These are phyloP conservation scores for Dendrolimus punctatus DNA, from an alignment of 1,140 invertebrate genomes.

Conservation along the genomic window DNA sequence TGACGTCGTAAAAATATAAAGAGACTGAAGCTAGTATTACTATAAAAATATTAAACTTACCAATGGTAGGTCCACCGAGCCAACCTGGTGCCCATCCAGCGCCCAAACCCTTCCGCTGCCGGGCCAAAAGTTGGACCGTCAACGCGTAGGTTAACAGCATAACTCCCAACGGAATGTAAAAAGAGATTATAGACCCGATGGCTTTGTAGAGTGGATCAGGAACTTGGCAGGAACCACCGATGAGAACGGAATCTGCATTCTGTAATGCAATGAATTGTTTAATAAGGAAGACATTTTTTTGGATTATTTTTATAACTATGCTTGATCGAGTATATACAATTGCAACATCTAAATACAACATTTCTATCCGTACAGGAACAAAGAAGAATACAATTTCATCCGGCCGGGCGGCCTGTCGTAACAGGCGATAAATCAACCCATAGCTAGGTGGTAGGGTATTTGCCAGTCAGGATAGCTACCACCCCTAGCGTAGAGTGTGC, in stretches of 20 bases:
- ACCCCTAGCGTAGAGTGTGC: no score
- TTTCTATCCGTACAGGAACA: no score
- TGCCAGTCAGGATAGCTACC: no score
- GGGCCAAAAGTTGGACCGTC: conserved; percentile 87
- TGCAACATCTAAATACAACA: no score
- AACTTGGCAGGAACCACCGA: conserved; percentile 87
- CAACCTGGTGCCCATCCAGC: conserved; percentile 74
- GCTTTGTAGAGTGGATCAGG: conserved; percentile 92
- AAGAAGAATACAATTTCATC: no score
- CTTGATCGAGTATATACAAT: no score
- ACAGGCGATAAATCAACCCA: no score
- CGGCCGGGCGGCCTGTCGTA: no score
- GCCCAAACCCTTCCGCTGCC: conserved; percentile 83
- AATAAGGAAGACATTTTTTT: no score
- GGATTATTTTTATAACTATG: no score
- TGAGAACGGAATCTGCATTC: conserved; percentile 85
- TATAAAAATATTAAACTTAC: conserved; percentile 48
- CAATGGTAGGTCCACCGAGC: conserved; percentile 70
- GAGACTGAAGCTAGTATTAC: conserved; percentile 7
- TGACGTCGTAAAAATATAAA: background rate
- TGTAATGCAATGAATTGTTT: conserved; percentile 55
- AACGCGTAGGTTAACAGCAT: conserved; percentile 95
- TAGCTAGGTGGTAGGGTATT: no score
- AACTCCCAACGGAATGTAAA: conserved; percentile 95
- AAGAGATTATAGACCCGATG: conserved; percentile 94